Conservation (phyloP, 2,888 invertebrate genomes). For the Agrilus biguttatus region DNA sequence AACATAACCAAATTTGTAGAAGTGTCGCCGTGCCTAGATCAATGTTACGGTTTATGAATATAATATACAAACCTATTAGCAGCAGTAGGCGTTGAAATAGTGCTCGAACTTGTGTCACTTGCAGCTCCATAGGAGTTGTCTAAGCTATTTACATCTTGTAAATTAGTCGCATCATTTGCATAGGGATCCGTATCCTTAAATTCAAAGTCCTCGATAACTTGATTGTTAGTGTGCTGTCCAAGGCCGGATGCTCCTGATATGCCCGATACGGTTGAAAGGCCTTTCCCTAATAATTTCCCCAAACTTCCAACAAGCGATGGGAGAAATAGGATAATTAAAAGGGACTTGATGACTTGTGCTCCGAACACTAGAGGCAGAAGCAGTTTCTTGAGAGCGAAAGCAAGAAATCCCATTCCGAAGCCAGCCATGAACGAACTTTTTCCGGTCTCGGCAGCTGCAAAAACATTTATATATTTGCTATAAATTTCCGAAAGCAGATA, state of each 20-base stretch:
- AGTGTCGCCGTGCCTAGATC: no score
- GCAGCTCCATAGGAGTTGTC: slow-evolving; percentile 2
- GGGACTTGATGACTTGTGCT: slow-evolving; percentile 67
- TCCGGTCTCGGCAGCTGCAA: slow-evolving; percentile 21
- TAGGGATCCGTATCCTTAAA: slow-evolving; percentile 53
- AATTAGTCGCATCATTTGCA: slow-evolving; percentile 19
- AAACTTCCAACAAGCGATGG: slow-evolving; percentile 72
- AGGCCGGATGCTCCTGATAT: slow-evolving; percentile 31
- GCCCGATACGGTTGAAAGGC: slow-evolving; percentile 45
- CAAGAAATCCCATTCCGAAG: slow-evolving; percentile 52
- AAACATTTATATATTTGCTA: background rate
- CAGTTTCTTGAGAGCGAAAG: slow-evolving; percentile 69
- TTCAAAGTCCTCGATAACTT: slow-evolving; percentile 50
- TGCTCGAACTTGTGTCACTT: no score
- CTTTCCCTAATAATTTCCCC: slow-evolving; percentile 73
- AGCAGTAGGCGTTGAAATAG: no score
- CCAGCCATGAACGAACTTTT: slow-evolving; percentile 49
- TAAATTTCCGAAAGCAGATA: no score
- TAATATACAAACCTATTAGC: no score
- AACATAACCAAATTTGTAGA: no score
- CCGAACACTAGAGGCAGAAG: slow-evolving; percentile 71
- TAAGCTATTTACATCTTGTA: slow-evolving; percentile 31
- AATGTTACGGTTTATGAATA: no score
- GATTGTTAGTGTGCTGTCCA: slow-evolving; percentile 18
- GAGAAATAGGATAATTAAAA: slow-evolving; percentile 69